Conservation (phyloP, 2,113 vertebrate species). For the Pygoscelis adeliae region DNA sequence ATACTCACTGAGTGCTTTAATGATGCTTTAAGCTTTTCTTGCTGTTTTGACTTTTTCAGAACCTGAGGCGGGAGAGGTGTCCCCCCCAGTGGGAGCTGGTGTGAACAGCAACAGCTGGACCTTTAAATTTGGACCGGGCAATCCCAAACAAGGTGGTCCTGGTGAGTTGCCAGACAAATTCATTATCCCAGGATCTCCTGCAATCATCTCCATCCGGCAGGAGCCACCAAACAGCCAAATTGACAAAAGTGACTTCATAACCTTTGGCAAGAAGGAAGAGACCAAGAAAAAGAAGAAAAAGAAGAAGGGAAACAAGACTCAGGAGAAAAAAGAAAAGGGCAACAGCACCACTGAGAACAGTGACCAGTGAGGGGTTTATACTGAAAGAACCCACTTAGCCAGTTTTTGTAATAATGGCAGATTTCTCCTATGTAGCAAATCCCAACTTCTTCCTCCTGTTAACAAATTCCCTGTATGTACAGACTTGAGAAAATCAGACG, state of each 20-base stretch:
- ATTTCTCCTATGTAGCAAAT: conserved; percentile 82
- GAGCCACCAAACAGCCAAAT: conserved; percentile 90
- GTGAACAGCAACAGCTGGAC: conserved; percentile 99
- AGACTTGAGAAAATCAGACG: conserved; percentile 78
- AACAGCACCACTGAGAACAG: conserved; percentile 90
- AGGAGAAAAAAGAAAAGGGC: conserved; percentile 96
- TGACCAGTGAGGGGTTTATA: conserved; percentile 85
- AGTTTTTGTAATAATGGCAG: conserved; percentile 81
- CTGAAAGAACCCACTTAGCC: conserved; percentile 78
- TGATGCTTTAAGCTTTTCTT: conserved; percentile 4
- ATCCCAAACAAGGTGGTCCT: conserved; percentile 92
- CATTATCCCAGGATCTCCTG: conserved; percentile 97
- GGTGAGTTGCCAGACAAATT: conserved; percentile 98
- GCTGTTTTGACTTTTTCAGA: conserved; percentile 79
- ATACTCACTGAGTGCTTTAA: background rate
- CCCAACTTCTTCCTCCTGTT: conserved; percentile 74
- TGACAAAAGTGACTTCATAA: conserved; percentile 98
- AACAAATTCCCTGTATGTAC: conserved; percentile 70
- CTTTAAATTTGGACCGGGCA: conserved; percentile 94
- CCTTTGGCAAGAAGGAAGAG: conserved; percentile 97
- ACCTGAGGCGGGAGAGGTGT: conserved; percentile 94
- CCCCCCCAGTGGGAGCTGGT: conserved; percentile 94
- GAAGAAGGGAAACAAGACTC: conserved; percentile 96
- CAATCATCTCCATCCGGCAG: conserved; percentile 98
- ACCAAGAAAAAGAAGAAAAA: conserved; percentile 99